Evolutionary conservation across 2,113 vertebrate genomes (phyloP), one percentile per base, ranked within the genome.

Genomic region (Chaenocephalus aceratus): DNA sequence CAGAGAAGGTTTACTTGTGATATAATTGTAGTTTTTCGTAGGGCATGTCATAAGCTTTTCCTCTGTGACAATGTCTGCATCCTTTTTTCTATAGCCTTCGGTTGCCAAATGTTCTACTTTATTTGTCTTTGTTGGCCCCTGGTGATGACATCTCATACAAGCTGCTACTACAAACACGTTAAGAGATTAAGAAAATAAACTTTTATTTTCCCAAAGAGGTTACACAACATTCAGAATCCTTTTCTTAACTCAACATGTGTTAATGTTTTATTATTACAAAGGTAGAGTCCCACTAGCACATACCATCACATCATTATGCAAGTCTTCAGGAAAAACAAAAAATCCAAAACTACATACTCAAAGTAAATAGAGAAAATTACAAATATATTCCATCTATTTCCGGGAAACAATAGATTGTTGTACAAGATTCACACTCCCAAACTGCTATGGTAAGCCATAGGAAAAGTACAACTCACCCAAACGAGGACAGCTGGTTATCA

Each of bases 301-400:
- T 30, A 30, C 30, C 4, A 79, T 68, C 54, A 77, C 60, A 58
- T 77, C 57, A 63, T 66, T 77, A 72, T 76, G 73, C 45, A 82
- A 63, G 56, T 88, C 26, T 82, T 81, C 66, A 84, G 75, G 57
- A 75, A 87, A 82, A 84, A 13, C 34, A 52, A 52, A 76, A 64
- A 86, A 45, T 72, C 54, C 70, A 60, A 88, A 13, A 81, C 75
- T 83, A 83, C 63, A 85, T 82, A 85, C 34, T 77, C 75, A 80
- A 83, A 78, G 72, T 90, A 89, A 92, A 92, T 88, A 84, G 79
- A 88, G 80, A 72, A 83, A 85, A 89, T 92, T 93, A 93, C 92
- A 95, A 93, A 95, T 93, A 93, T 92, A 64, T 67, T 86, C 63
- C 72, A 85, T 88, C 84, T 92, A 82, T 92, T 89, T 89, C 70